These are phyloP conservation scores for Neodiprion pinetum DNA, from an alignment of 1,140 invertebrate genomes.

Conservation along the genomic window DNA sequence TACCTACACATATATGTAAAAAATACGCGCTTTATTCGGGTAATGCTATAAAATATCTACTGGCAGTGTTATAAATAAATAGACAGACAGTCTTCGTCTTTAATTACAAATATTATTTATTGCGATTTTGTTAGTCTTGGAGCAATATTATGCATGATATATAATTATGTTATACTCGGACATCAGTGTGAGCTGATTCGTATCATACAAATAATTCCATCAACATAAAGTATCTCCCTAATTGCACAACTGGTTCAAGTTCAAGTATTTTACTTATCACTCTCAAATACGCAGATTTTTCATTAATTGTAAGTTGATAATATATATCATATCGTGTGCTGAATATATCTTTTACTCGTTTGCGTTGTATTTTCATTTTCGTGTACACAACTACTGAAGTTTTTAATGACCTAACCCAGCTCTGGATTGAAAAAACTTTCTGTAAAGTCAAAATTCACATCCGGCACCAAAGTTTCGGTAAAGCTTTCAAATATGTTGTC, in stretches of 20 bases:
- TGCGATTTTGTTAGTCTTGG: background rate
- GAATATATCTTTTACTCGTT: background rate
- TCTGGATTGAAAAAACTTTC: constrained; percentile 6
- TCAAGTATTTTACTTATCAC: background rate
- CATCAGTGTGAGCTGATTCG: too few relatives aligned
- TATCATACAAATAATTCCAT: too few relatives aligned
- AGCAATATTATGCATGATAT: too few relatives aligned
- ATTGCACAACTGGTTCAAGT: background rate
- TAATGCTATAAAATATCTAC: background rate
- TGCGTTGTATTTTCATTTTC: background rate
- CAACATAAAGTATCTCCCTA: background rate
- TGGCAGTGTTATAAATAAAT: background rate
- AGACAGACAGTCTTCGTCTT: background rate
- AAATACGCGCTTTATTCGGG: background rate
- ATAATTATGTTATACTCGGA: too few relatives aligned
- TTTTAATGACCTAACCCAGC: background rate
- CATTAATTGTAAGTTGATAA: background rate
- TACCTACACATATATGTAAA: background rate
- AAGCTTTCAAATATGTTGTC: constrained; percentile 2
- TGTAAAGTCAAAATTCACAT: constrained; percentile 10
- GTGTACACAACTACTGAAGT: background rate
- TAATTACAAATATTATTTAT: background rate
- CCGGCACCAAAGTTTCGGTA: background rate
- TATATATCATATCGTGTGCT: background rate
- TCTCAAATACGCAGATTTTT: background rate